Conservation (phyloP, 2,113 vertebrate genomes). For the Callionymus lyra region DNA sequence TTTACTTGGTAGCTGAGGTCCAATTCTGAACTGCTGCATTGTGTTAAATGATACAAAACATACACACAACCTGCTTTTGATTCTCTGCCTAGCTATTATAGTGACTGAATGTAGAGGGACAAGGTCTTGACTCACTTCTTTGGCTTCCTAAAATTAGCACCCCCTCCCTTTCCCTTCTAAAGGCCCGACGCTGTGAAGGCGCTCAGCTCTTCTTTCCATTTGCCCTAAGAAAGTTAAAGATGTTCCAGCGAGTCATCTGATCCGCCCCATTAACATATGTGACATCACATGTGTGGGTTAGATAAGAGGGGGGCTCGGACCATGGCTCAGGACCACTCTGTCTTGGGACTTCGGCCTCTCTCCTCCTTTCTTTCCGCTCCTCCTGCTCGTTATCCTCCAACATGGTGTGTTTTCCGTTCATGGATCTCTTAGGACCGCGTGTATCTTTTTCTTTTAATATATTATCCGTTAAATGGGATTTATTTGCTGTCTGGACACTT, state of each 20-base stretch:
- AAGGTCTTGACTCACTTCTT: constrained; percentile 51
- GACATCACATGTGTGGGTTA: constrained; percentile 71
- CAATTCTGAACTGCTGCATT: not conserved
- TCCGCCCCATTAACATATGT: constrained; percentile 48
- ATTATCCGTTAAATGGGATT: no score
- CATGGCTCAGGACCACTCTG: constrained; percentile 77
- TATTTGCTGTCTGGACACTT: no score
- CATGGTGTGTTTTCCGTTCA: constrained; percentile 84
- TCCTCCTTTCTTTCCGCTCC: constrained; percentile 62
- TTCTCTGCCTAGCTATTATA: not conserved
- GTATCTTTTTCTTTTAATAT: no score
- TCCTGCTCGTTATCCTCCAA: constrained; percentile 62
- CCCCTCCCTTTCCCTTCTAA: constrained; percentile 58
- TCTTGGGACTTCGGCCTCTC: constrained; percentile 70
- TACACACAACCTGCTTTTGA: not conserved
- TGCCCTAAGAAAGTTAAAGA: constrained; percentile 99
- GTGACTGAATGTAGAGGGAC: constrained; percentile 45
- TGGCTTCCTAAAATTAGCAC: constrained; percentile 82
- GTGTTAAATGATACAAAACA: not conserved
- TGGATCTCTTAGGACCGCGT: constrained; percentile 25
- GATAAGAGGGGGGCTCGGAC: constrained; percentile 77
- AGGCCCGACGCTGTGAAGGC: constrained; percentile 44
- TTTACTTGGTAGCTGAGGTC: constrained; percentile 2
- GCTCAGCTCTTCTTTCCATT: constrained; percentile 68
- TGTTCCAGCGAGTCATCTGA: constrained; percentile 73